Evolutionary conservation across 2,888 invertebrate genomes (phyloP).

Genomic region (Drosophila maculinotata): DNA sequence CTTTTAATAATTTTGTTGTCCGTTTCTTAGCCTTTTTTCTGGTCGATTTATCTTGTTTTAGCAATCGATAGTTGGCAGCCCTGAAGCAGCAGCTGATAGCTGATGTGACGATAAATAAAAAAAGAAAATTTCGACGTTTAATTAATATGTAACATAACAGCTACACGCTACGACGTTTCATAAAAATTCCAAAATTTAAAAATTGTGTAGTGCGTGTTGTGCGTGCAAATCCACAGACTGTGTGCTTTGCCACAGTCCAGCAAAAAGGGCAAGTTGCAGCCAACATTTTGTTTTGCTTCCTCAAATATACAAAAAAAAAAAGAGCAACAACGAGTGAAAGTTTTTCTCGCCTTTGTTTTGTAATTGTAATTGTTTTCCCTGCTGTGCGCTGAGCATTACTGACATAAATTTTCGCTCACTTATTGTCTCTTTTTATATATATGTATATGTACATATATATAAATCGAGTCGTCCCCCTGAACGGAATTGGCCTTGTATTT

Average conservation of each 20-base stretch:
- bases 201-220: slow-evolving; percentile 54
- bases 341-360: slow-evolving; percentile 76
- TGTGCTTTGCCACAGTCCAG: slow-evolving; percentile 47
- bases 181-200: slow-evolving; percentile 69
- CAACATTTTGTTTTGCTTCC: slow-evolving; percentile 34
- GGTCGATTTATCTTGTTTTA: too few relatives aligned
- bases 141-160: slow-evolving; percentile 64
- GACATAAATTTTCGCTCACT: slow-evolving; percentile 57
- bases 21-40: too few relatives aligned
- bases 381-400: slow-evolving; percentile 27
- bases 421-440: slow-evolving; percentile 43
- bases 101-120: slow-evolving; percentile 73
- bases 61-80: too few relatives aligned
- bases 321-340: slow-evolving; percentile 68
- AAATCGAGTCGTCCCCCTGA: slow-evolving; percentile 56
- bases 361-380: slow-evolving; percentile 68
- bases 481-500: slow-evolving; percentile 69
- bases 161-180: slow-evolving; percentile 57
- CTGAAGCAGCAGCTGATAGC: slow-evolving; percentile 71
- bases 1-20: too few relatives aligned
- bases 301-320: slow-evolving; percentile 32
- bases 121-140: slow-evolving; percentile 57
- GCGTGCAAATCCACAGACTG: slow-evolving; percentile 44
- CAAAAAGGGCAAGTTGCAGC: slow-evolving; percentile 56
- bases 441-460: slow-evolving; percentile 19